Evolutionary conservation across 2,113 vertebrate genomes (phyloP), one percentile per base, ranked within the genome.

Genomic region (Melanocharis versteri): DNA sequence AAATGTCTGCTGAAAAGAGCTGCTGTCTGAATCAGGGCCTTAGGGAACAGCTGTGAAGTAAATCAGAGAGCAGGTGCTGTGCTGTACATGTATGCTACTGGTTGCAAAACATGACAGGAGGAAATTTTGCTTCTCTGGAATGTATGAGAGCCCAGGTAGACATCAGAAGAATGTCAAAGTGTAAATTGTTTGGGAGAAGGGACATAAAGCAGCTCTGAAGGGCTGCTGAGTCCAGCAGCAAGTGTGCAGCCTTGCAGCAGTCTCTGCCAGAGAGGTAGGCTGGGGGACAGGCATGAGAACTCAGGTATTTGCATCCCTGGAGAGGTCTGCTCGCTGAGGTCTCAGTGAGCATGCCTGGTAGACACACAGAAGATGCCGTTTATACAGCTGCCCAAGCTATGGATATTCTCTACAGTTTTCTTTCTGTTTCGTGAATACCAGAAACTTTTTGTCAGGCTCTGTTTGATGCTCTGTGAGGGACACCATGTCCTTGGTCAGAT

Each of bases 191-290:
- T 47, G 66, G 33, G 21, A 80, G 62, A 40, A 66, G 19, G 44
- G 35, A 21, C 1, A 1, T 82, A 47, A 72, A 62, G 20, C 70
- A 54, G 16, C 31, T 60, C 39, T 37, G 26, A 79, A 50, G 83
- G 42, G 15, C 19, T 18, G 1, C 1, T 71, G 53, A 58, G 53
- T 31, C 13, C 2, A 3, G 18, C 1, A 4, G 23, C 2, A 6
- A 24, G 21, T 21, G 7, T 0, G 0, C 51, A 91, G 57, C 37
- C 51, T 9, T 1, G 5, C 39, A 64, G 56, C 66, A 66, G 45
- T 58, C 69, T 80, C 53, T 81, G 18, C 39, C 17, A 24, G 39
- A 73, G 54, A 42, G 20, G 33, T 42, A 11, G 10, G 2, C 4
- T 1, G 1, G 3, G 9, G 11, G 5, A 11, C 50, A 48, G 71